A percentile compares a stretch with the other conserved stretches of the same genome.
phyloP scores from a whole-genome alignment of 2,113 vertebrate species.

The Vulpes vulpes region DNA sequence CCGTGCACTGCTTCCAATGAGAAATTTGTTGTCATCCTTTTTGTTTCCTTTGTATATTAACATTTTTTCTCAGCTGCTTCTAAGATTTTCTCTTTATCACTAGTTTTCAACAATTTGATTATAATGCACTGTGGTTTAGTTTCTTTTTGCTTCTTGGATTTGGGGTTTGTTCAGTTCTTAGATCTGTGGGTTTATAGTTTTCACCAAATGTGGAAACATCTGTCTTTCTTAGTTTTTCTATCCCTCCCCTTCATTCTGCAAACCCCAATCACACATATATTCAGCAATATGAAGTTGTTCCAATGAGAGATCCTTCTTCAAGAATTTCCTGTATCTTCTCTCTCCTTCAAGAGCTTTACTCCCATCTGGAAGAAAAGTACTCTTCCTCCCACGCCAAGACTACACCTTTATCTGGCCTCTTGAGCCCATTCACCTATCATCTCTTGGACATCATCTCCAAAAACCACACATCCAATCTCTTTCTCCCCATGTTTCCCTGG shows the following conservation, averaged over 20 bases:
- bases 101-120: not conserved
- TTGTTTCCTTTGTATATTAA: not conserved
- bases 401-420: not conserved
- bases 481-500: not conserved
- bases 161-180: not conserved
- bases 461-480: not conserved
- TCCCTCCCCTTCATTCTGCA: not conserved
- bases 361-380: not conserved
- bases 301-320: not conserved
- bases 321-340: not conserved
- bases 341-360: not conserved
- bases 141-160: not conserved
- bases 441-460: not conserved
- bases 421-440: not conserved
- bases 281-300: not conserved
- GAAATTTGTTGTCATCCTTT: not conserved
- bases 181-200: not conserved
- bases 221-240: not conserved
- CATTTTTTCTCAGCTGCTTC: not conserved
- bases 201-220: not conserved
- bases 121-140: not conserved
- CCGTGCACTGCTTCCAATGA: not conserved
- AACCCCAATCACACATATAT: not conserved
- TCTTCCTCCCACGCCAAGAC: not conserved
- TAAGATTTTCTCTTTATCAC: not conserved